Evolutionary conservation across 2,888 invertebrate genomes (phyloP).

Genomic region (Leucania comma): DNA sequence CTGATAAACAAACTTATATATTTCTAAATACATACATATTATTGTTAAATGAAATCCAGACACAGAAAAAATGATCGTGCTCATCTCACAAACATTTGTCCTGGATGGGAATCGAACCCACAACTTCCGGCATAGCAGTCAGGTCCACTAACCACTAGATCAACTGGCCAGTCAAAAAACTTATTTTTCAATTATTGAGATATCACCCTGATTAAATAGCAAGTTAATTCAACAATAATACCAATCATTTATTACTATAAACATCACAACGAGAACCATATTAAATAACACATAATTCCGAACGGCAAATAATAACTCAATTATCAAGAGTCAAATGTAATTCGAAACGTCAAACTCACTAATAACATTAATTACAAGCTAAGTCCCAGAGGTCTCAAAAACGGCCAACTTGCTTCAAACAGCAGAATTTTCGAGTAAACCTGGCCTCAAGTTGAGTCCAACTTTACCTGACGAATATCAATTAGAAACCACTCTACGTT

Average conservation of each 20-base stretch:
- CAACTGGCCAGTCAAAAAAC: too few relatives aligned
- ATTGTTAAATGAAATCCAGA: too few relatives aligned
- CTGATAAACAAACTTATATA: too few relatives aligned
- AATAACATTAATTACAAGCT: constrained; percentile 52
- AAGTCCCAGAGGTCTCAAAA: constrained; percentile 58
- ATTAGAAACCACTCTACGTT: constrained; percentile 53
- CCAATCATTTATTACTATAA: constrained; percentile 4
- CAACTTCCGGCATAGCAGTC: too few relatives aligned
- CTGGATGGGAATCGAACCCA: too few relatives aligned
- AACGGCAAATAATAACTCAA: constrained; percentile 57
- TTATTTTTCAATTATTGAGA: too few relatives aligned
- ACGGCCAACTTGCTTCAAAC: constrained; percentile 48
- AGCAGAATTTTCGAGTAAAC: constrained; percentile 37
- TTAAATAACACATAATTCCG: constrained; percentile 6
- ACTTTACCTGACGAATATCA: constrained; percentile 65
- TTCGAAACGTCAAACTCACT: constrained; percentile 50
- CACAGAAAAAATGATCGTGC: too few relatives aligned
- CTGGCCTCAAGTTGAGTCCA: constrained; percentile 28
- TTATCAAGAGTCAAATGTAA: constrained; percentile 58
- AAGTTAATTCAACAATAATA: neutral
- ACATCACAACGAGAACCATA: neutral
- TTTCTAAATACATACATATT: too few relatives aligned
- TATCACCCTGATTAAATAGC: too few relatives aligned
- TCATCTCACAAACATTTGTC: too few relatives aligned
- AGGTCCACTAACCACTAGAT: too few relatives aligned